Base-by-base conservation (phyloP, 2,797 vertebrate species). In the Nothura maculosa region DNA sequence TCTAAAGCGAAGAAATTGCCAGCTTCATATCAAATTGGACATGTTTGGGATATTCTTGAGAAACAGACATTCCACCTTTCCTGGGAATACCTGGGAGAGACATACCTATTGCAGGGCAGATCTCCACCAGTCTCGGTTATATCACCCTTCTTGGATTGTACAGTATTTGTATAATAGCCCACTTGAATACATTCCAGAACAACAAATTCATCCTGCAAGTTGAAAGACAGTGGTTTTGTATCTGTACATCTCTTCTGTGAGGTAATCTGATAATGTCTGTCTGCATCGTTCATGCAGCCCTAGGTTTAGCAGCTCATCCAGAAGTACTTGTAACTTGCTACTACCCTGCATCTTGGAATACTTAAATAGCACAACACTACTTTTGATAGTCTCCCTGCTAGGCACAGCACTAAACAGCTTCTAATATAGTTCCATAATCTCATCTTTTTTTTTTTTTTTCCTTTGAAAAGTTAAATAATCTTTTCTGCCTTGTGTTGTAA, bases 401-500 rank as follows among this genome's bases (percentile, higher is more conserved):
- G 24, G 9, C 30, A 57, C 28, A 10, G n/a, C 42, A 50, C 66
- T 82, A 63, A 8, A 6, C 1, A 3, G 30, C 20, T 92, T 84
- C 70, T 70, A 50, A 70, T 64, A 66, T 9, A 79, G 55, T 62
- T 69, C 36, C 42, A 72, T 30, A 42, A 83, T 74, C 48, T 81
- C 3, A 54, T 81, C 30, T 55, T 72, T 74, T 68, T 42, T 38
- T 38, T 38, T 22, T 21, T 25, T 79, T 72, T 83, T 50, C 27
- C 90, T 5, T 50, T 64, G 48, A 45, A 95, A 92, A 84, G 60
- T 21, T 74, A 72, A 93, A 2, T 43, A 58, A n/a, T 70, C 2
- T 73, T 78, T 93, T 48, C 36, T 62, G 67, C 74, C 77, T 87
- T 94, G 75, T 75, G 43, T 42, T 95, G 74, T 87, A 93, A 84